Conservation (phyloP, 2,888 invertebrate genomes). For the Polyommatus icarus region DNA sequence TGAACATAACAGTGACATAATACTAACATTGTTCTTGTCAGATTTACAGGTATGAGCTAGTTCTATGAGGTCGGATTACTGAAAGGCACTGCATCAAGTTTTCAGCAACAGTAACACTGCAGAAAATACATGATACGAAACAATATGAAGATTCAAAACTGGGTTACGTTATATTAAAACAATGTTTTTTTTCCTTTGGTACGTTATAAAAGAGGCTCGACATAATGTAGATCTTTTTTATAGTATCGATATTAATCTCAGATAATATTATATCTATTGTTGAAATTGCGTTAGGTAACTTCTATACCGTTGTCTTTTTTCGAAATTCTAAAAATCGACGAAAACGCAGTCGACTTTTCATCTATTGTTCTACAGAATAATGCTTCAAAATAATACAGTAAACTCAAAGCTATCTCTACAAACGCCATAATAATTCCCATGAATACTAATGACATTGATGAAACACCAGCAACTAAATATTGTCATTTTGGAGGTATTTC, state of each 20-base stretch:
- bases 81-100: background rate
- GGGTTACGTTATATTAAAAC: too few species aligned
- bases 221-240: too few species aligned
- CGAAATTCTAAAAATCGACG: too few species aligned
- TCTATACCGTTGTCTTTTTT: too few species aligned
- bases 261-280: too few species aligned
- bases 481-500: conserved; percentile 17
- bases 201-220: too few species aligned
- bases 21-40: conserved; percentile 33
- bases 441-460: conserved; percentile 17
- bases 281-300: too few species aligned
- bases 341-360: background rate
- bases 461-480: background rate
- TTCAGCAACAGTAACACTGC: background rate
- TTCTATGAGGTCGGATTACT: background rate
- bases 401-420: background rate
- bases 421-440: background rate
- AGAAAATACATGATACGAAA: background rate
- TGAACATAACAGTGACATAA: conserved; percentile 30
- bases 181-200: too few species aligned
- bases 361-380: background rate
- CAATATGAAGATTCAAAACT: too few species aligned
- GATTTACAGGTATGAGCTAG: conserved; percentile 28
- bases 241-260: too few species aligned
- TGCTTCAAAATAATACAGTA: background rate